Evolutionary conservation across 2,797 vertebrate genomes (phyloP).

Genomic region (Salmo trutta): DNA sequence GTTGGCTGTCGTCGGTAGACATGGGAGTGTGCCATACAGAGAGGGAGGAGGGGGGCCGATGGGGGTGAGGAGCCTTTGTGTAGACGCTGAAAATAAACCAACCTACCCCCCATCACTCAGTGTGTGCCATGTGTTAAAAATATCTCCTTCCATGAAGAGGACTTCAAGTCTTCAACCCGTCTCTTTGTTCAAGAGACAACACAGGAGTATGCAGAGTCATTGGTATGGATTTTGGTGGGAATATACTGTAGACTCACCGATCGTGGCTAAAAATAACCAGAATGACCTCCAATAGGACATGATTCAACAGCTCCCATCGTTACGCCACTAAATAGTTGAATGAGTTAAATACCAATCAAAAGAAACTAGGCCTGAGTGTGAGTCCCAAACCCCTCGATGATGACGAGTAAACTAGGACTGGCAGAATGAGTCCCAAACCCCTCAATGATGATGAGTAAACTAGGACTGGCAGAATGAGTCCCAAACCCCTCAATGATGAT

Average conservation of each 20-base stretch:
- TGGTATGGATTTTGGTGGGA: too few species aligned
- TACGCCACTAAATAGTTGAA: too few species aligned
- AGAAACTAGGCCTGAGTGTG: too few species aligned
- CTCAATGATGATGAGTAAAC: too few species aligned
- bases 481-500: too few species aligned
- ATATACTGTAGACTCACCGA: too few species aligned
- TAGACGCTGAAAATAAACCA: conserved; percentile 11
- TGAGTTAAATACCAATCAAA: too few species aligned
- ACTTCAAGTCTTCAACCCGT: background rate
- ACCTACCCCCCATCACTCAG: conserved; percentile 18
- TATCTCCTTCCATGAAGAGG: conserved; percentile 7
- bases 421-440: too few species aligned
- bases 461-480: too few species aligned
- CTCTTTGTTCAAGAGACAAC: conserved; percentile 4
- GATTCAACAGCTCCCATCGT: background rate
- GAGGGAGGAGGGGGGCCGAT: background rate
- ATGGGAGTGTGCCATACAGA: conserved; percentile 12
- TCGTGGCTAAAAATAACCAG: too few species aligned
- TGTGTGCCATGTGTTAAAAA: conserved; percentile 18
- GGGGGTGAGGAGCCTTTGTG: conserved; percentile 8
- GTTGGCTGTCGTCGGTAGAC: conserved; percentile 20
- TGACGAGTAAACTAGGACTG: too few species aligned
- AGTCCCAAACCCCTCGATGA: too few species aligned
- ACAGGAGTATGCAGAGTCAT: background rate
- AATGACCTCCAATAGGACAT: conserved; percentile 1